Evolutionary conservation across 2,797 vertebrate species (phyloP), one percentile per base, ranked within the genome.

Genomic region (Zalophus californianus): DNA sequence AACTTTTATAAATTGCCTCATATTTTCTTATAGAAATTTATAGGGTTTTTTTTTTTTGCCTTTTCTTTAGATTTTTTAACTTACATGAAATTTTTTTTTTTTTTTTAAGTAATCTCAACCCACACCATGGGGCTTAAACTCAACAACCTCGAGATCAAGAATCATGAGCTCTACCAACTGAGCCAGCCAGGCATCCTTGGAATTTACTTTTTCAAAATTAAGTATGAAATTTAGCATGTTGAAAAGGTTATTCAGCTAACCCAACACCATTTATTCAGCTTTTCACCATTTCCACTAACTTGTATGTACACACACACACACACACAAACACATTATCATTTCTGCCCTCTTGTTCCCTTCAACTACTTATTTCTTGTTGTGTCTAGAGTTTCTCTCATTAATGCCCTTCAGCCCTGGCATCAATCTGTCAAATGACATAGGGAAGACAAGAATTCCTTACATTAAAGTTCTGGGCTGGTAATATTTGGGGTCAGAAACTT

Each of bases 131-230:
- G 41, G 8, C 73, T 77, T 77, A 27, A 32, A 50, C 44, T 77
- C 44, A 77, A 77, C 8, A 14, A 77, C 15, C 44, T 44, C 9
- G 1, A 77, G 44, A 50, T 77, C 44, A 77, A 48, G 25, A 48
- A 25, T 48, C 44, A 5, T 10, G 9, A 32, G 44, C 27, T 29
- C 2, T 44, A 18, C 8, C 29, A 48, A 32, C 48, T 50, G 73
- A 77, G 73, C 15, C 27, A 77, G 8, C 44, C 44, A 32, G 13
- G 44, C 9, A 48, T 44, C 29, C 73, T 15, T 66, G 29, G n/a
- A 60, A 52, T 95, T 84, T 41, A 29, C 8, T 50, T 94, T 91
- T 78, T 86, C 13, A 82, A 70, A 96, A 70, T 56, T 44, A 75
- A 82, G 23, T 89, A 7, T 52, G n/a, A 94, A 95, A 54, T 78